Evolutionary conservation across 1,140 invertebrate genomes (phyloP).

Genomic region (Tetranychus urticae): DNA sequence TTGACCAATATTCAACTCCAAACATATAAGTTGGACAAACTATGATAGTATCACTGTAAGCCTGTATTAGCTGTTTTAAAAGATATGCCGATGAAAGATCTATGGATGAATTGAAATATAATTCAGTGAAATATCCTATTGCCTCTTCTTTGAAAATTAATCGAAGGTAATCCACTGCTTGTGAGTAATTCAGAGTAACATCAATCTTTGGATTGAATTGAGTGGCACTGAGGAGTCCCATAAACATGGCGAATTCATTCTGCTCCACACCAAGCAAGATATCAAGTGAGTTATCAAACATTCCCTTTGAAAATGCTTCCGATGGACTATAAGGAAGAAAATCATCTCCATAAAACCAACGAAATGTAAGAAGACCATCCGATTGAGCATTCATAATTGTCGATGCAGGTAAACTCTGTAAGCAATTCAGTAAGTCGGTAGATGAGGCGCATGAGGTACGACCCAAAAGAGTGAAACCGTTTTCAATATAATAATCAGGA

Average conservation of each 20-base stretch:
- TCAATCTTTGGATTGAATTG: not conserved
- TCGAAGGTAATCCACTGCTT: not conserved
- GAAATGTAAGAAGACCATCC: not conserved
- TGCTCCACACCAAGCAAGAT: not conserved
- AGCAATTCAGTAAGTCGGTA: not conserved
- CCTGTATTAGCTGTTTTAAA: not conserved
- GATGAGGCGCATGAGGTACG: not conserved
- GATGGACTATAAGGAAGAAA: not conserved
- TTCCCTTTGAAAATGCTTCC: not conserved
- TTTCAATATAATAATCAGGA: not conserved
- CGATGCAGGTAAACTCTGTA: not conserved
- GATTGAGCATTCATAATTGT: not conserved
- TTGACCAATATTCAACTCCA: not conserved
- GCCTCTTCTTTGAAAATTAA: not conserved
- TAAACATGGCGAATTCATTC: not conserved
- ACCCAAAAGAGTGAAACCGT: not conserved
- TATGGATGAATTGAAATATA: not conserved
- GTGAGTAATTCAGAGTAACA: not conserved
- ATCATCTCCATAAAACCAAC: not conserved
- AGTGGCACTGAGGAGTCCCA: not conserved
- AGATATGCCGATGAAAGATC: not conserved
- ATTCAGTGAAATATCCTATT: not conserved
- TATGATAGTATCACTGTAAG: not conserved
- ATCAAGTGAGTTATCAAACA: not conserved
- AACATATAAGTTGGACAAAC: not conserved